Evolutionary conservation across 2,113 vertebrate species (phyloP), one percentile per base, ranked within the genome.

Genomic region (Isurus oxyrinchus): DNA sequence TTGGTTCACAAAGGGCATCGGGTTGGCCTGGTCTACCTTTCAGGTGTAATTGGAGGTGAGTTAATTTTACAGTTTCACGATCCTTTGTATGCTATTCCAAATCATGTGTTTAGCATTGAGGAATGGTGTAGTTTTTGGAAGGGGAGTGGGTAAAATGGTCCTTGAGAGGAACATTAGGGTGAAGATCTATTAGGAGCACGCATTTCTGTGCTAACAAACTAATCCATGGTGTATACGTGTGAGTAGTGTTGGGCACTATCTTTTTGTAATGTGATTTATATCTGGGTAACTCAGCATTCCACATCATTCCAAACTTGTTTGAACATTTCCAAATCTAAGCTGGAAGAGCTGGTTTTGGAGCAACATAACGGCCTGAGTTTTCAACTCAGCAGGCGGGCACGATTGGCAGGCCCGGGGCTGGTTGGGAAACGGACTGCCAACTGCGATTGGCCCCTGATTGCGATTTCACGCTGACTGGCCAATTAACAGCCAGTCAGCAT

Each of bases 1-100:
- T 97, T 99, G 97, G 99, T 99, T 79, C 99, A 99, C 96, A 99
- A 99, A 97, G 99, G 99, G 19, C 98, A 98, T 96, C 98, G 98
- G 95, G 98, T 99, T 96, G 98, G 98, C 35, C 98, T 99, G 97
- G 98, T 99, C 55, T 99, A 99, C 96, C 69, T 99, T 40, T 97
- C 98, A 0, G 99, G 99, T 2, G 99, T 99, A 96, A 97, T 98
- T 66, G 99, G 98, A 98, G 99, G 99, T 99, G 27, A 97, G 98
- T 97, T 72, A 95, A 5, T 55, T 27, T 35, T 53, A 53, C n/a
- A 5, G 49, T 72, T 67, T 67, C 59, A 95, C 2, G 21, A 95
- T 66, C 61, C 21, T 94, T 94, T 94, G 19, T 40, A 40, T 19
- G 19, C 59, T 63, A 21, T 21, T 40, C 35, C 90, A 66, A 61